Conservation (phyloP, 2,113 vertebrate genomes). For the Ailuropoda melanoleuca region DNA sequence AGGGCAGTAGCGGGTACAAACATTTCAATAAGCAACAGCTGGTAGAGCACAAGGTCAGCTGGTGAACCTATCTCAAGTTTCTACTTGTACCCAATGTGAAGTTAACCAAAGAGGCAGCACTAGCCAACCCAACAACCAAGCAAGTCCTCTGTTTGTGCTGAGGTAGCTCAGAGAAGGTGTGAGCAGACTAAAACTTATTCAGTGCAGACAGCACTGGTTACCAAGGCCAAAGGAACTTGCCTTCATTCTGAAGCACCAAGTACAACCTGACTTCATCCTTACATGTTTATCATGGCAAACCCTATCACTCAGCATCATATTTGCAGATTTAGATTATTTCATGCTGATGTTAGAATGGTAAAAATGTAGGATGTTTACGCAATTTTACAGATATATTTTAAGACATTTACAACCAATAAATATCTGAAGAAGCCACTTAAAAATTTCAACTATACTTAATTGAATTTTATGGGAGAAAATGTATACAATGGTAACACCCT, state of each 20-base stretch:
- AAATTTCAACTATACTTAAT: background rate
- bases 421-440: background rate
- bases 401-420: background rate
- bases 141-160: background rate
- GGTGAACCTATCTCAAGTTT: background rate
- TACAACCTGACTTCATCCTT: background rate
- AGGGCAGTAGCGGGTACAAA: background rate
- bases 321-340: background rate
- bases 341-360: background rate
- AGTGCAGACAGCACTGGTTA: background rate
- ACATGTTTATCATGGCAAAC: background rate
- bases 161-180: background rate
- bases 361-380: background rate
- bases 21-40: background rate
- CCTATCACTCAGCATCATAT: background rate
- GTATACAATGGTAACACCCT: background rate
- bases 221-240: background rate
- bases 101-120: background rate
- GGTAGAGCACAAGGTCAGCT: background rate
- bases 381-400: background rate
- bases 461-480: background rate
- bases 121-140: background rate
- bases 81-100: background rate
- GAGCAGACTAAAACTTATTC: background rate
- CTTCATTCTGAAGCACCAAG: background rate